Percentiles rank a stretch among this genome's conserved stretches.
phyloP scores from a whole-genome alignment of 2,797 vertebrate genomes.

The Spinus olivaceus region DNA sequence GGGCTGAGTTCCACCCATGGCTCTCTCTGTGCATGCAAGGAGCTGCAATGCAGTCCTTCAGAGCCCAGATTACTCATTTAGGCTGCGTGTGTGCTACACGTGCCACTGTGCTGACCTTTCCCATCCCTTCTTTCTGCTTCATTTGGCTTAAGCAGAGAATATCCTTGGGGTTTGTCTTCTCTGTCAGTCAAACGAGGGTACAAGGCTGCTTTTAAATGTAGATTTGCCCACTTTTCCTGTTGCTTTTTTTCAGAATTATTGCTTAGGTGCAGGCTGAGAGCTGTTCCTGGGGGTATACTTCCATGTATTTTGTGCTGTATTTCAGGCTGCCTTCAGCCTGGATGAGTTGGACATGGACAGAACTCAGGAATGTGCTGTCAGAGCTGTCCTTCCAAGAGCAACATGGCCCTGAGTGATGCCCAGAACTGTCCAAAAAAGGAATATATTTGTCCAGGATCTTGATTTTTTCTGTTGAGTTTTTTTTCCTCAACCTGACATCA shows the following conservation, averaged over 20 bases:
- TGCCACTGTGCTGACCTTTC: neutral
- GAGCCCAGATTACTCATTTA: neutral
- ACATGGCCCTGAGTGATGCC: neutral
- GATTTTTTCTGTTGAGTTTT: neutral
- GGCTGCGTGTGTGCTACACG: neutral
- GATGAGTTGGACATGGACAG: neutral
- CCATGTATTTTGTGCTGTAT: neutral
- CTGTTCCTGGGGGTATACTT: neutral
- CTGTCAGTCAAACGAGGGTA: neutral
- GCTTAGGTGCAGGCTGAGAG: neutral
- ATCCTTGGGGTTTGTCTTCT: neutral
- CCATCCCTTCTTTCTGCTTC: neutral
- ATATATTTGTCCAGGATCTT: neutral
- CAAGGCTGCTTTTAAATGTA: neutral
- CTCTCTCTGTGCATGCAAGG: neutral
- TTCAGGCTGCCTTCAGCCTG: neutral
- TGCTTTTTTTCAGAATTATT: neutral
- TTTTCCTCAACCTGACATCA: neutral
- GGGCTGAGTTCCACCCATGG: neutral
- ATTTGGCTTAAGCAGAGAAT: neutral
- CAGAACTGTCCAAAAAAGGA: neutral
- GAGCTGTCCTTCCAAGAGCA: neutral
- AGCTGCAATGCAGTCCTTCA: slow-evolving; percentile 35
- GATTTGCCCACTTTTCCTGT: neutral
- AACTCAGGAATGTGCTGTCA: neutral